These are phyloP conservation scores for Gracilinanus agilis DNA, from an alignment of 2,113 vertebrate genomes.

Conservation along the genomic window DNA sequence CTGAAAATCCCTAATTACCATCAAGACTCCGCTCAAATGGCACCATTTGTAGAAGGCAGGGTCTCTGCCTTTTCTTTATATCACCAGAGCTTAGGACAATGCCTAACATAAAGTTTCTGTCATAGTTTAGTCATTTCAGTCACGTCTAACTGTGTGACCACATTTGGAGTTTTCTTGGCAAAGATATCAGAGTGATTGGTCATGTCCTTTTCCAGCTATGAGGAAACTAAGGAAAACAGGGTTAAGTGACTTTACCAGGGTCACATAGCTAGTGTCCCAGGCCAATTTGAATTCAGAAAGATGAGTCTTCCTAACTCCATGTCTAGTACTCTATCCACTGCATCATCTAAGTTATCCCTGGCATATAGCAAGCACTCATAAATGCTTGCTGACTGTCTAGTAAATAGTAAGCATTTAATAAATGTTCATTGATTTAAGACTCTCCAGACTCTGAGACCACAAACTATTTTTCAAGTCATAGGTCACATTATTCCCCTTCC, in stretches of 20 bases:
- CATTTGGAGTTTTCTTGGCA: too few species aligned
- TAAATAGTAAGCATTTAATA: neutral
- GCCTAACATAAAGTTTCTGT: accelerated
- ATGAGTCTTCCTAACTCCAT: too few species aligned
- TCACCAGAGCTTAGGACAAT: neutral
- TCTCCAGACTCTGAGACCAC: neutral
- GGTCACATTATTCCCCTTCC: neutral
- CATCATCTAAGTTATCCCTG: neutral
- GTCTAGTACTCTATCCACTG: too few species aligned
- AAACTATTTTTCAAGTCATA: neutral
- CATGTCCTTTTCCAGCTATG: too few species aligned
- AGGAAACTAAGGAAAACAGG: too few species aligned
- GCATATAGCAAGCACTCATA: too few species aligned
- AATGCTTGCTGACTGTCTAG: neutral
- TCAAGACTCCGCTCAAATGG: neutral
- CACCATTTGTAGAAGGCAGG: neutral
- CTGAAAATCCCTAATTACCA: neutral
- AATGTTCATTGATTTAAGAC: neutral
- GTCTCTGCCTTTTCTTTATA: neutral
- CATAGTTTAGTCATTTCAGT: neutral
- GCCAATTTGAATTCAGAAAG: too few species aligned
- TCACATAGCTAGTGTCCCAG: too few species aligned
- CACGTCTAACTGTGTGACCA: too few species aligned
- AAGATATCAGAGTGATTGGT: too few species aligned
- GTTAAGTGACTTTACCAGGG: too few species aligned